A percentile compares a stretch with the other conserved stretches of the same genome.
phyloP scores from a whole-genome alignment of 2,888 invertebrate species.

The Cataglyphis livida region DNA sequence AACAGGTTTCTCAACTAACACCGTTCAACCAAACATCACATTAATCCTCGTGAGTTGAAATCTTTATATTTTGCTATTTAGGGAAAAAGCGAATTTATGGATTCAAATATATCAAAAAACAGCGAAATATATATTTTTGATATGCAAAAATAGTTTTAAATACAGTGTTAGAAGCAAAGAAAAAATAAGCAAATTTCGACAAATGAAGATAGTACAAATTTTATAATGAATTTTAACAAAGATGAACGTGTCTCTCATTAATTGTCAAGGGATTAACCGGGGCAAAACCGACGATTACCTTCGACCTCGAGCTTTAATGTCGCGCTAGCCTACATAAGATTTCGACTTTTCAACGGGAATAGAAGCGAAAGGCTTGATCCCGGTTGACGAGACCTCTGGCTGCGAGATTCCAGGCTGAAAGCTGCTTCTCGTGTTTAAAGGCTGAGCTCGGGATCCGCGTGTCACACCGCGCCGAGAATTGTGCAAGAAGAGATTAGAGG shows the following conservation, averaged over 20 bases:
- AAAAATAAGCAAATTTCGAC: conserved; percentile 13
- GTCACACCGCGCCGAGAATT: conserved; percentile 72
- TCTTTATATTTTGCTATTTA: not conserved
- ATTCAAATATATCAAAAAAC: not conserved
- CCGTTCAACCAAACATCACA: conserved; percentile 4
- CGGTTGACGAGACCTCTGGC: conserved; percentile 72
- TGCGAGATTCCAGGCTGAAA: conserved; percentile 71
- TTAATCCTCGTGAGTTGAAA: conserved; percentile 15
- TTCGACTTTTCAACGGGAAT: conserved; percentile 42
- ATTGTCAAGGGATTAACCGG: conserved; percentile 4
- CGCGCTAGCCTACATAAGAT: conserved; percentile 31
- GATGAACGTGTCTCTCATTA: conserved; percentile 12
- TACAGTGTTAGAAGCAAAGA: not conserved
- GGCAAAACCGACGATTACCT: conserved; percentile 6
- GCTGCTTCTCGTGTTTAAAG: conserved; percentile 77
- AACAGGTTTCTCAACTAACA: conserved; percentile 44
- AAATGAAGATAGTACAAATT: not conserved
- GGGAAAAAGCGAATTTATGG: conserved; percentile 15
- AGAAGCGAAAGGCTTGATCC: conserved; percentile 73
- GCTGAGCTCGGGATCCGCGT: conserved; percentile 76
- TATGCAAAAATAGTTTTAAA: not conserved
- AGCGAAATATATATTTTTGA: not conserved
- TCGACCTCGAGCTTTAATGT: not conserved
- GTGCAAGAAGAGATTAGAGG: conserved; percentile 73
- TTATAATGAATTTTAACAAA: conserved; percentile 19